These are phyloP conservation scores for Blera fallax DNA, from an alignment of 2,888 invertebrate species.

Conservation along the genomic window DNA sequence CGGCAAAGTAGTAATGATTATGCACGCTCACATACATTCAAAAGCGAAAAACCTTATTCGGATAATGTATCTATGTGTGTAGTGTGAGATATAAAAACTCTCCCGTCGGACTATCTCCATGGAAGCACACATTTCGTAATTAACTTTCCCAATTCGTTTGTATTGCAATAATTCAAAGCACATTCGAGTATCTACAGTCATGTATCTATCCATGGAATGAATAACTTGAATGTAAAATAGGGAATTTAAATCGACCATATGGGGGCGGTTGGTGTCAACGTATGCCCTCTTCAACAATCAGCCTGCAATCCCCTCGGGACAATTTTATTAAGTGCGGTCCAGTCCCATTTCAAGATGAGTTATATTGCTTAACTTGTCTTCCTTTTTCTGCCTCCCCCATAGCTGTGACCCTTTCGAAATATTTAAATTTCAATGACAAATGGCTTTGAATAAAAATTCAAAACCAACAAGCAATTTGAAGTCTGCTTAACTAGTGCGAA, in stretches of 20 bases:
- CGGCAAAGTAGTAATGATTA: neutral
- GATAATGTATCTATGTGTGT: neutral
- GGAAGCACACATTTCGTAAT: neutral
- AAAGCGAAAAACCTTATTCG: neutral
- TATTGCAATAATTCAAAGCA: slow-evolving; percentile 5
- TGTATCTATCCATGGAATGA: neutral
- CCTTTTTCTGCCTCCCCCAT: neutral
- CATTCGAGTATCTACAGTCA: neutral
- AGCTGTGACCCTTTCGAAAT: neutral
- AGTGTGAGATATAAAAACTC: neutral
- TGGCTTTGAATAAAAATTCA: slow-evolving; percentile 6
- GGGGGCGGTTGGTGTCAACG: neutral
- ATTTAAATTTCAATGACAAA: slow-evolving; percentile 2
- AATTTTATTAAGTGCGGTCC: slow-evolving; percentile 33
- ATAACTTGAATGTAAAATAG: neutral
- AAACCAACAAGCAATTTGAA: neutral
- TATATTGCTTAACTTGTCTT: neutral
- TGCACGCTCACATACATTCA: too few relatives aligned
- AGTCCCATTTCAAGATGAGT: slow-evolving; percentile 14
- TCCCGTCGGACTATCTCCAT: neutral
- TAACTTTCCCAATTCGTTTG: neutral
- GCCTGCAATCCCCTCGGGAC: neutral
- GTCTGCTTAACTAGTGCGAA: neutral
- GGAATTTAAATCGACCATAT: neutral
- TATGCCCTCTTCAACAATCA: neutral